A percentile compares a stretch with the other conserved stretches of the same genome.
Evolutionary conservation across 1,140 invertebrate genomes (phyloP).

Genomic region (Hypsibius dujardini): DNA sequence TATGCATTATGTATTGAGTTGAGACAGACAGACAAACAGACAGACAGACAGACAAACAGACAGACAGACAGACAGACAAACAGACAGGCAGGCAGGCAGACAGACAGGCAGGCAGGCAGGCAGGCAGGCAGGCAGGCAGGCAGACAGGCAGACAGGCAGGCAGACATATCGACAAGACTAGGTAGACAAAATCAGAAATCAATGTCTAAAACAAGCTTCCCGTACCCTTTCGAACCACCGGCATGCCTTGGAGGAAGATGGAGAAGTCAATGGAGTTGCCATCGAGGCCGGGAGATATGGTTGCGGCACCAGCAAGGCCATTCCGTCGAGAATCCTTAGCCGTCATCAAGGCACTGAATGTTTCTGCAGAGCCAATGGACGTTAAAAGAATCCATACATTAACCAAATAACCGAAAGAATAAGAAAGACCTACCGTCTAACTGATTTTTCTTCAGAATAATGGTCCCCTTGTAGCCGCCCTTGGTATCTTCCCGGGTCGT

Average conservation of each 20-base stretch:
- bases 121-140: too few species aligned
- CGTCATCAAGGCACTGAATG: slow-evolving; percentile 59
- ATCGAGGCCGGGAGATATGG: slow-evolving; percentile 40
- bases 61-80: too few species aligned
- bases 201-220: too few species aligned
- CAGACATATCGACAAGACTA: too few species aligned
- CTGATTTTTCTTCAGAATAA: slow-evolving; percentile 47
- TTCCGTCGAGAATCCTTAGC: slow-evolving; percentile 37
- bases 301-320: slow-evolving; percentile 31
- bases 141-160: too few species aligned
- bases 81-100: too few species aligned
- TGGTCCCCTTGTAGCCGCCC: slow-evolving; percentile 44
- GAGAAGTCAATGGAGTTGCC: slow-evolving; percentile 49
- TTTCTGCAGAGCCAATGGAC: slow-evolving; percentile 37
- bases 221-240: background rate
- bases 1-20: background rate
- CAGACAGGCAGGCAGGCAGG: too few species aligned
- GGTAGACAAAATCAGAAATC: too few species aligned
- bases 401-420: slow-evolving; percentile 19
- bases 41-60: too few species aligned
- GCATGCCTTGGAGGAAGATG: background rate
- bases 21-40: too few species aligned
- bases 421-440: slow-evolving; percentile 24
- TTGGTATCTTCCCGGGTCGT: slow-evolving; percentile 30
- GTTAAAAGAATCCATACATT: slow-evolving; percentile 20